Conservation (phyloP, 2,113 vertebrate genomes). For the Trachemys scripta region DNA sequence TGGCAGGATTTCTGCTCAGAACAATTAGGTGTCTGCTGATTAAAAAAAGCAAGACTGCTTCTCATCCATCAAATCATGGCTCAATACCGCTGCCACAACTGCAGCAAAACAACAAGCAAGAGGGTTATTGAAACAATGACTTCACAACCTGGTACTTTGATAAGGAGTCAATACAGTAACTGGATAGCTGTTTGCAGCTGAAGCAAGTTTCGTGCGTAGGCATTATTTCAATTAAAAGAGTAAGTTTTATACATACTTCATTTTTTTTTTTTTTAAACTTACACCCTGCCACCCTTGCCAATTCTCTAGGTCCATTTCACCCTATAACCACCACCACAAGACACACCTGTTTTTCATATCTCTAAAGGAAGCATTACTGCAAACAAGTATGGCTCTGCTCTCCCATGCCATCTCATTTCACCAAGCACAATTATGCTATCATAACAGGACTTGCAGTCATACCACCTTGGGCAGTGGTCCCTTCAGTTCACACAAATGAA, state of each 20-base stretch:
- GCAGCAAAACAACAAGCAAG: not conserved
- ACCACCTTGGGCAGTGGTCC: not conserved
- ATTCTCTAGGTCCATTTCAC: not conserved
- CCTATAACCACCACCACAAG: not conserved
- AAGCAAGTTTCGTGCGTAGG: not conserved
- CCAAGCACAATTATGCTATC: not conserved
- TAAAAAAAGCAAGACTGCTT: not conserved
- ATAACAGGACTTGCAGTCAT: not conserved
- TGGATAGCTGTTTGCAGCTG: not conserved
- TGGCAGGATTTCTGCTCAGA: not conserved
- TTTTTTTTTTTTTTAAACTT: not conserved
- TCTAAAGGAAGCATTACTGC: not conserved
- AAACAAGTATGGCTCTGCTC: not conserved
- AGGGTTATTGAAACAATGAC: not conserved
- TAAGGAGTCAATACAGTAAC: not conserved
- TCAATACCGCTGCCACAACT: not conserved
- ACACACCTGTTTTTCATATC: not conserved
- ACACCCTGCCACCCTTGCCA: not conserved
- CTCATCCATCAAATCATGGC: not conserved
- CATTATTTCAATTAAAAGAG: not conserved
- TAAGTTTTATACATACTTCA: not conserved
- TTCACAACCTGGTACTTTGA: not conserved
- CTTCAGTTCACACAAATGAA: not conserved
- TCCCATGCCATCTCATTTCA: not conserved
- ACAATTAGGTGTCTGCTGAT: not conserved